Percentiles rank a stretch among this genome's conserved stretches.
Conservation (phyloP, 2,797 vertebrate species). For the Heterohyrax brucei region DNA sequence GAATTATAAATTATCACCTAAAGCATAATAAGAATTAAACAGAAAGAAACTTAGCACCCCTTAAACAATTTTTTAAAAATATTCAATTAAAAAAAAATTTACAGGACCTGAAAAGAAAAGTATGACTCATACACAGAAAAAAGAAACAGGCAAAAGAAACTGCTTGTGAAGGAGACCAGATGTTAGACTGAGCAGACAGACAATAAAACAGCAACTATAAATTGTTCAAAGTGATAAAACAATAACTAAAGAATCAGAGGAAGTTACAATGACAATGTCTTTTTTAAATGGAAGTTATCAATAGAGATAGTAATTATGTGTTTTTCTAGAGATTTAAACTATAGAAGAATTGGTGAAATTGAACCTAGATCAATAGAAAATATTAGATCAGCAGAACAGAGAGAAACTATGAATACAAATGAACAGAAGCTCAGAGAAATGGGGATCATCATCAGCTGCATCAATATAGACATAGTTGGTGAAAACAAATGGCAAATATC, state of each 20-base stretch:
- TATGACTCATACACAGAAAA: too few relatives aligned
- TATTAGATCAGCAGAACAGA: neutral
- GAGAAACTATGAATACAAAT: neutral
- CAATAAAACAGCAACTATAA: neutral
- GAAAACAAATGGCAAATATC: too few relatives aligned
- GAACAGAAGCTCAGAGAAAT: neutral
- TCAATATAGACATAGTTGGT: neutral
- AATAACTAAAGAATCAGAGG: neutral
- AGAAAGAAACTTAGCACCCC: too few relatives aligned
- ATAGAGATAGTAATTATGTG: too few relatives aligned
- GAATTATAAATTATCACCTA: too few relatives aligned
- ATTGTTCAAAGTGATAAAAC: neutral
- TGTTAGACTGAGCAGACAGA: too few relatives aligned
- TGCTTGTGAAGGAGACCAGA: too few relatives aligned
- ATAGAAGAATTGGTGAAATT: neutral
- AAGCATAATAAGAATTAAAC: too few relatives aligned
- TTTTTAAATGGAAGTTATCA: too few relatives aligned
- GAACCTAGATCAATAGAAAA: neutral
- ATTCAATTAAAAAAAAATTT: neutral
- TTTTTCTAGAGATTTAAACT: neutral
- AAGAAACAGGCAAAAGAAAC: too few relatives aligned
- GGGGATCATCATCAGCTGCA: neutral
- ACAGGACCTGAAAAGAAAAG: neutral
- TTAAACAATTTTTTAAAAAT: neutral
- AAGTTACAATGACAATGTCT: too few relatives aligned